Evolutionary conservation across 2,888 invertebrate species (phyloP).

Genomic region (Drosophila nr. fundita): DNA sequence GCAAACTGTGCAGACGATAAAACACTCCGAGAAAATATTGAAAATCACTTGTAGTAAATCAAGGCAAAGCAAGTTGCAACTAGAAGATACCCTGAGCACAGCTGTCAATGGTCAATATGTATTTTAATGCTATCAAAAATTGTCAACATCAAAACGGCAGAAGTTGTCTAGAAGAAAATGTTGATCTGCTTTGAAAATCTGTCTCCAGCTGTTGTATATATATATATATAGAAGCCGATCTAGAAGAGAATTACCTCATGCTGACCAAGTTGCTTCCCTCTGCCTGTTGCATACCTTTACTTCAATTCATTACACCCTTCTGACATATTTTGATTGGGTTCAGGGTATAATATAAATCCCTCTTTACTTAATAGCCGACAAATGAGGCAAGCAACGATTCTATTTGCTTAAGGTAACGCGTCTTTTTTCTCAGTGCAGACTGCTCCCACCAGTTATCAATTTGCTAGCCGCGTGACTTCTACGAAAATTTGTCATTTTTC

Average conservation of each 20-base stretch:
- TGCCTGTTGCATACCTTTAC: not conserved
- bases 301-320: not conserved
- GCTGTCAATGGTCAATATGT: not conserved
- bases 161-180: accelerated
- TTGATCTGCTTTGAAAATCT: not conserved
- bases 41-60: not conserved
- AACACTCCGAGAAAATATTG: conserved; percentile 1
- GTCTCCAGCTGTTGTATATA: too few species aligned
- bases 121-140: not conserved
- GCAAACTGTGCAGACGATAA: conserved; percentile 8
- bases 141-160: not conserved
- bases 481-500: conserved; percentile 76
- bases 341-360: not conserved
- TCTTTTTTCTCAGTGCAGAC: conserved; percentile 2
- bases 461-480: conserved; percentile 64
- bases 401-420: not conserved
- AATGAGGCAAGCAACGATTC: not conserved
- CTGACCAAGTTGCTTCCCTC: not conserved
- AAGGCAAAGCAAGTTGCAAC: not conserved
- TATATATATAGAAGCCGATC: not conserved
- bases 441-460: conserved; percentile 2
- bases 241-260: not conserved
- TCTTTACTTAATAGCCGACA: not conserved
- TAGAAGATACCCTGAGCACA: not conserved
- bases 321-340: not conserved